Evolutionary conservation across 2,797 vertebrate genomes (phyloP).

Genomic region (Gadopsis bispinosus): DNA sequence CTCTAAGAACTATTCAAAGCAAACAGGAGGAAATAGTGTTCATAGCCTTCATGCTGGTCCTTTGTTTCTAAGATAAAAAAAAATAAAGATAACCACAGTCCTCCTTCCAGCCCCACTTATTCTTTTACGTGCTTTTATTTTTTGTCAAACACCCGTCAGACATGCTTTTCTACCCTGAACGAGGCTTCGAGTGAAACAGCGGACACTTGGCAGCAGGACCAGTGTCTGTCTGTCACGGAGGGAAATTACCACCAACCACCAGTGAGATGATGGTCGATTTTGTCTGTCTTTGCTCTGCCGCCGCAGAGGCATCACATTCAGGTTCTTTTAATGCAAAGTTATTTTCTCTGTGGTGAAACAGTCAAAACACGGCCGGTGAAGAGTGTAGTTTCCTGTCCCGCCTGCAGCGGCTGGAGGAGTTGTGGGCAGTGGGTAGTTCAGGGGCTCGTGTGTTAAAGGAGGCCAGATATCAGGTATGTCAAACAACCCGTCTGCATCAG

Average conservation of each 20-base stretch:
- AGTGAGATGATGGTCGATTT: slow-evolving; percentile 14
- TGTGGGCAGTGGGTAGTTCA: slow-evolving; percentile 18
- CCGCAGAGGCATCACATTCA: slow-evolving; percentile 38
- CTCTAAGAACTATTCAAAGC: neutral
- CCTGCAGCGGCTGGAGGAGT: slow-evolving; percentile 46
- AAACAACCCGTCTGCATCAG: slow-evolving; percentile 43
- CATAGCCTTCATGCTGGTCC: neutral
- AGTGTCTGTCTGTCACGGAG: slow-evolving; percentile 35
- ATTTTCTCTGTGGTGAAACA: slow-evolving; percentile 28
- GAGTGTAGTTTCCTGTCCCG: slow-evolving; percentile 55
- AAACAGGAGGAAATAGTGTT: neutral
- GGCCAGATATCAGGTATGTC: slow-evolving; percentile 61
- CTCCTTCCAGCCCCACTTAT: slow-evolving; percentile 23
- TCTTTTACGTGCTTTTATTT: slow-evolving; percentile 34
- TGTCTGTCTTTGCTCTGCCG: slow-evolving; percentile 20
- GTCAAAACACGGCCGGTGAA: slow-evolving; percentile 32
- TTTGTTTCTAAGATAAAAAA: slow-evolving; percentile 18
- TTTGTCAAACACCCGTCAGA: slow-evolving; percentile 39
- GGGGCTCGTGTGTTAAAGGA: slow-evolving; percentile 31
- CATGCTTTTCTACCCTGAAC: slow-evolving; percentile 22
- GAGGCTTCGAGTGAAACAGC: slow-evolving; percentile 45
- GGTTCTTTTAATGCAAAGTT: neutral
- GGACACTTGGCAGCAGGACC: slow-evolving; percentile 54
- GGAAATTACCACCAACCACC: slow-evolving; percentile 46
- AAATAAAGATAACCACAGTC: slow-evolving; percentile 44